These are phyloP conservation scores for Periophthalmodon schlosseri DNA, from an alignment of 2,113 vertebrate genomes.

Conservation along the genomic window DNA sequence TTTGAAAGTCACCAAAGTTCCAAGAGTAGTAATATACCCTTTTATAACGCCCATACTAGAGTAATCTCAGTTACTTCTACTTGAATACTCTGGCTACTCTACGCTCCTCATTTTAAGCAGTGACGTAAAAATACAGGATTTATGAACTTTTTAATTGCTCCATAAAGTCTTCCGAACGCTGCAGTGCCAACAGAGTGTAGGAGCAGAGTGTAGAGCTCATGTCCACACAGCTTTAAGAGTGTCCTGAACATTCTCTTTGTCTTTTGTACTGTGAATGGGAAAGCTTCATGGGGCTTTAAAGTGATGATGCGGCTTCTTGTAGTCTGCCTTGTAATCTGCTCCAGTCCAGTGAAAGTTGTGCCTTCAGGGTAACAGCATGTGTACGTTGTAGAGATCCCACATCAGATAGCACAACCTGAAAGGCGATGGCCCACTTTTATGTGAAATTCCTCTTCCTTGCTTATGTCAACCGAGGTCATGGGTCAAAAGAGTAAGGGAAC, in stretches of 20 bases:
- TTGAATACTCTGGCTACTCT: neutral
- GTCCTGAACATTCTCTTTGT: neutral
- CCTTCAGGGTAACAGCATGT: conserved; percentile 45
- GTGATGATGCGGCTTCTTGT: neutral
- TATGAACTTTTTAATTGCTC: neutral
- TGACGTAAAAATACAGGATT: neutral
- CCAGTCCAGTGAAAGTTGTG: conserved; percentile 1
- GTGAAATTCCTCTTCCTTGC: conserved; percentile 53
- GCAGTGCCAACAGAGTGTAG: neutral
- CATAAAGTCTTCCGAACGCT: neutral
- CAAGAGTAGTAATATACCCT: no score
- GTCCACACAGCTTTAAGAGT: neutral
- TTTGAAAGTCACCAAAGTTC: no score
- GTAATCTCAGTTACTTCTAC: neutral
- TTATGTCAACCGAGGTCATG: conserved; percentile 42
- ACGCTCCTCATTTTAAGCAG: neutral
- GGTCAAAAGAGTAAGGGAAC: conserved; percentile 10
- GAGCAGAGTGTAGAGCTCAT: neutral
- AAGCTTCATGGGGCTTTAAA: neutral
- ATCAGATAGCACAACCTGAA: conserved; percentile 28
- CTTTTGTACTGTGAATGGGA: neutral
- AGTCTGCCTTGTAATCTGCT: conserved; percentile 1
- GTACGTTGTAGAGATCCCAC: conserved; percentile 47
- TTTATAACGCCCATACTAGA: neutral
- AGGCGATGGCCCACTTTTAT: conserved; percentile 43